phyloP scores from a whole-genome alignment of 2,797 vertebrate genomes.

The Fistularia tabacaria region DNA sequence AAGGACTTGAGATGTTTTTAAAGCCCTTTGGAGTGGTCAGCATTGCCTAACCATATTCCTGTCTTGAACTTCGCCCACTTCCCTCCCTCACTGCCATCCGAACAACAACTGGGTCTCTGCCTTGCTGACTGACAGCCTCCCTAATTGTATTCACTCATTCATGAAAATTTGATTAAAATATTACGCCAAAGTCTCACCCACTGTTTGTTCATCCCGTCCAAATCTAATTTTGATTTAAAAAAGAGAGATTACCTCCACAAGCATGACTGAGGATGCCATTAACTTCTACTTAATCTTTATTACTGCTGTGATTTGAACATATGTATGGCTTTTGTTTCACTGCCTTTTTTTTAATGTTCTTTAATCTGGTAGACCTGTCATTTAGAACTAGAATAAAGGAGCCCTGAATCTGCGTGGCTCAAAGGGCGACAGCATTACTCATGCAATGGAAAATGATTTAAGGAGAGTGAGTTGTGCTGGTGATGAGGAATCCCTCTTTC shows the following conservation, averaged over 20 bases:
- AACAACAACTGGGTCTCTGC: slow-evolving; percentile 86
- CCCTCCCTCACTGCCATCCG: slow-evolving; percentile 60
- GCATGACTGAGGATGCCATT: slow-evolving; percentile 96
- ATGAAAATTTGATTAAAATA: slow-evolving; percentile 99
- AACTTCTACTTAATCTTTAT: slow-evolving; percentile 99
- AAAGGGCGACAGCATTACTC: too few relatives aligned
- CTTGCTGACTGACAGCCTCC: slow-evolving; percentile 95
- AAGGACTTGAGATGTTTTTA: background rate
- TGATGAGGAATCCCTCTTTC: too few relatives aligned
- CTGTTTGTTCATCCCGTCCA: slow-evolving; percentile 97
- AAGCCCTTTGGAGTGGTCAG: slow-evolving; percentile 6
- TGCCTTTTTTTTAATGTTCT: slow-evolving; percentile 37
- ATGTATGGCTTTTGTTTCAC: slow-evolving; percentile 86
- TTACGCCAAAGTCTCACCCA: slow-evolving; percentile 97
- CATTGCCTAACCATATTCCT: slow-evolving; percentile 15
- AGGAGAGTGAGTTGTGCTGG: too few relatives aligned
- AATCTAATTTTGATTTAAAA: slow-evolving; percentile 99
- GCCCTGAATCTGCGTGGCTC: too few relatives aligned
- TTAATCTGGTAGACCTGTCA: slow-evolving; percentile 3
- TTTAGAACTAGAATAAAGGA: too few relatives aligned
- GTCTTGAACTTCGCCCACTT: slow-evolving; percentile 30
- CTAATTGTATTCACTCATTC: slow-evolving; percentile 99
- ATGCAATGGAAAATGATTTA: too few relatives aligned
- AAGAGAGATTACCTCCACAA: slow-evolving; percentile 96
- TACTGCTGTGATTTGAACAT: slow-evolving; percentile 93